Percentiles rank a stretch among this genome's conserved stretches.
phyloP scores from a whole-genome alignment of 1,140 invertebrate species.

The Nebria ingens region DNA sequence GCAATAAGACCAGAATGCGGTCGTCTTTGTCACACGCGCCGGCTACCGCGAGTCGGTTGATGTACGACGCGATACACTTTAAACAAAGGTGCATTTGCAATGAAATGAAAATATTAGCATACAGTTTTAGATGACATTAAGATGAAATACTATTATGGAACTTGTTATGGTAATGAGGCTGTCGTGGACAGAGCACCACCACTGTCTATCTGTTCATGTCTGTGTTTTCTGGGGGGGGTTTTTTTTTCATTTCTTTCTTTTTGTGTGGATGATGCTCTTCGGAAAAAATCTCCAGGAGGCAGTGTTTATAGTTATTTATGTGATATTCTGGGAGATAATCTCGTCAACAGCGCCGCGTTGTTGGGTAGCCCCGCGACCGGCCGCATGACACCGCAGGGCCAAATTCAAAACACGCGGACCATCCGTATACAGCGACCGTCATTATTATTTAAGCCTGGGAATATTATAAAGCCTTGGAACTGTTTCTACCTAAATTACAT shows the following conservation, averaged over 20 bases:
- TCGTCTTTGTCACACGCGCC: background rate
- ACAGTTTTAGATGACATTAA: conserved; percentile 34
- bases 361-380: background rate
- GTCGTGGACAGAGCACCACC: conserved; percentile 12
- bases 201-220: too few relatives aligned
- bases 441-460: too few relatives aligned
- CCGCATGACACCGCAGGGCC: background rate
- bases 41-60: conserved; percentile 18
- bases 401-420: background rate
- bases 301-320: conserved; percentile 33
- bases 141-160: conserved; percentile 33
- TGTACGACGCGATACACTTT: conserved; percentile 23
- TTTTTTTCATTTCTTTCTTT: too few relatives aligned
- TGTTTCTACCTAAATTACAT: too few relatives aligned
- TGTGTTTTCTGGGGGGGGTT: too few relatives aligned
- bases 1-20: background rate
- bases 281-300: conserved; percentile 22
- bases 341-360: conserved; percentile 15
- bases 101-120: conserved; percentile 33
- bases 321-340: conserved; percentile 31
- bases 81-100: conserved; percentile 31
- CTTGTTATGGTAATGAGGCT: conserved; percentile 33
- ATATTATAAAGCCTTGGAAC: too few relatives aligned
- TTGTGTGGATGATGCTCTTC: too few relatives aligned
- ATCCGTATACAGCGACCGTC: too few relatives aligned